Base-by-base conservation (phyloP, 2,797 vertebrate species). In the Thripadectes ignobilis region DNA sequence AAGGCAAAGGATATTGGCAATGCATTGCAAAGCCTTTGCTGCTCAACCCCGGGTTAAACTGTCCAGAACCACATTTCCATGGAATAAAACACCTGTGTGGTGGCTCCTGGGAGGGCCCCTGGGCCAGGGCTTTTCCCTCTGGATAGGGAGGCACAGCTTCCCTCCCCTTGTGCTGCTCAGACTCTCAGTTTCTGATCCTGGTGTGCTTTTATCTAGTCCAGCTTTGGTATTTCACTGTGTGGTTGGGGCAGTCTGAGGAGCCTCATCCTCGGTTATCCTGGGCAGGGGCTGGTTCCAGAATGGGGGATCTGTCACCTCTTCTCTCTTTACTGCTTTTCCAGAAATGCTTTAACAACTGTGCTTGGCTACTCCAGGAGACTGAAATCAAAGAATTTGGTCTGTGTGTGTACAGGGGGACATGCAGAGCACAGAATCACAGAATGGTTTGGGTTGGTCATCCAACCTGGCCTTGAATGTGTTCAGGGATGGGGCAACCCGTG, bases 391-490 rank as follows among this genome's bases (percentile, higher is more conserved):
- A 36, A 38, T 43, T 0, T 18, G 34, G 38, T 45, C 65, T 61
- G 2, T 0, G 2, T 1, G 8, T 2, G 4, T 29, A 32, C 15
- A 7, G 12, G 26, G 39, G n/a, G 29, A 68, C n/a, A 34, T 3
- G 6, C 9, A 46, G 29, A 7, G 24, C 36, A 69, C 7, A 24
- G 49, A 24, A 36, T 23, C 46, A 39, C n/a, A 32, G 52, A 23
- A 52, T 20, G 21, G 30, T 23, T 8, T 41, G 26, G 51, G 18
- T 10, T 14, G 38, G 45, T 2, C 14, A 20, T 41, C 51, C 65
- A 77, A 0, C 14, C 3, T 41, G 38, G 12, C n/a, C n/a, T 36
- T 3, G 30, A 3, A 17, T 12, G 30, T 26, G 58, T 0, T 43
- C 43, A 65, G 45, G 38, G 20, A 34, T 63, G 43, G 11, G 3